phyloP scores from a whole-genome alignment of 2,113 vertebrate species.

The Tamias sibiricus region DNA sequence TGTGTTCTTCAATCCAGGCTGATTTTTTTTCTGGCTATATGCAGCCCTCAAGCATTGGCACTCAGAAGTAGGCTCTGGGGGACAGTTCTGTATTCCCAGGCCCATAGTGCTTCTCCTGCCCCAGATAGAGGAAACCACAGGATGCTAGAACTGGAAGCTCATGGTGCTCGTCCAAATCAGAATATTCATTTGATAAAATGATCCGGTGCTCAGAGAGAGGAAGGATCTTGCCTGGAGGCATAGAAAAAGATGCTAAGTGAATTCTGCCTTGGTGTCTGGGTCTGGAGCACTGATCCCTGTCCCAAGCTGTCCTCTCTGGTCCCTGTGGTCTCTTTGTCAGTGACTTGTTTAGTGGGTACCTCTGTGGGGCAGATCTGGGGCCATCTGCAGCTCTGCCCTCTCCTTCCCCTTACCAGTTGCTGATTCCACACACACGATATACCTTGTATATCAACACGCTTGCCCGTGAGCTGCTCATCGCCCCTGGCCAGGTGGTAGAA shows the following conservation, averaged over 20 bases:
- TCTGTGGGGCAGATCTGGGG: neutral
- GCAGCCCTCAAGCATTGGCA: neutral
- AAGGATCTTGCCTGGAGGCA: neutral
- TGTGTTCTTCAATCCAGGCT: neutral
- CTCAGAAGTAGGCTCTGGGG: neutral
- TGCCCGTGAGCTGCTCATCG: constrained; percentile 31
- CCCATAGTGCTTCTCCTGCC: neutral
- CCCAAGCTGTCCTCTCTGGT: neutral
- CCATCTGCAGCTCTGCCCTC: neutral
- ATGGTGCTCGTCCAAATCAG: neutral
- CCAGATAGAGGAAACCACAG: neutral
- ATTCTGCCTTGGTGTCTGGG: neutral
- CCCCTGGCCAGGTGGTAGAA: neutral
- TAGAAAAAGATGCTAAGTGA: neutral
- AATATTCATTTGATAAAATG: neutral
- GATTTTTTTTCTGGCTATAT: neutral
- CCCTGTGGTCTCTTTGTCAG: neutral
- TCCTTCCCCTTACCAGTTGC: constrained; percentile 36
- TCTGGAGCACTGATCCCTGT: neutral
- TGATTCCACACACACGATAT: constrained; percentile 70
- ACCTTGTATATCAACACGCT: constrained; percentile 75
- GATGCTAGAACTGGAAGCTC: neutral
- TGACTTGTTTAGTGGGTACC: neutral
- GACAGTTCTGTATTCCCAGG: neutral
- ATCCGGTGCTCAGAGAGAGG: neutral